phyloP scores from a whole-genome alignment of 2,797 vertebrate genomes.

The Sciurus vulgaris region DNA sequence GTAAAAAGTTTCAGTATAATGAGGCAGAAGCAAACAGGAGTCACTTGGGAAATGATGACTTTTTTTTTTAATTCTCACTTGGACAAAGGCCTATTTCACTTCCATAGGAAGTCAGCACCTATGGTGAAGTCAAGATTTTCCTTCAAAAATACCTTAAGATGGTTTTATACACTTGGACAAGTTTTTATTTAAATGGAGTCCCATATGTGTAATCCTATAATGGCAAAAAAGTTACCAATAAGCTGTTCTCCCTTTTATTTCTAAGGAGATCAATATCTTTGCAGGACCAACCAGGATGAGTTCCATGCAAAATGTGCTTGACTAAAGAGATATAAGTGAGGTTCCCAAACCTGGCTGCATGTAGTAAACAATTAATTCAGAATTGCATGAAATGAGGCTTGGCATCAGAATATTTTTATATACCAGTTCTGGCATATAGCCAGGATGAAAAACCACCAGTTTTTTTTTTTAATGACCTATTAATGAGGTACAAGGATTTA shows the following conservation, averaged over 20 bases:
- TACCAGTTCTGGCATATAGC: neutral
- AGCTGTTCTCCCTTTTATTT: neutral
- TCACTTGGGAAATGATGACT: neutral
- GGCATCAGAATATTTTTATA: neutral
- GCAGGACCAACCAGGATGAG: neutral
- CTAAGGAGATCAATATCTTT: neutral
- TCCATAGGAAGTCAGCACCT: neutral
- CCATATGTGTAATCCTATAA: neutral
- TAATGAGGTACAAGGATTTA: neutral
- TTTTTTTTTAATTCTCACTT: neutral
- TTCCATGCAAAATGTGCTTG: neutral
- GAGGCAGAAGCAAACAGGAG: neutral
- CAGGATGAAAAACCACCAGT: neutral
- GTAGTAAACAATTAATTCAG: neutral
- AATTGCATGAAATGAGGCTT: neutral
- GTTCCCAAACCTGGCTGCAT: neutral
- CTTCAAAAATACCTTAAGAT: neutral
- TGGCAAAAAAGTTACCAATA: neutral
- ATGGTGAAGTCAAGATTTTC: neutral
- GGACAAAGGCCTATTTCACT: neutral
- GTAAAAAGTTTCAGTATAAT: neutral
- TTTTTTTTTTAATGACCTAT: neutral
- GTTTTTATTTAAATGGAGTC: neutral
- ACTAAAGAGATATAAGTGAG: neutral
- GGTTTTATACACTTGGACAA: neutral